Evolutionary conservation across 1,140 invertebrate species (phyloP).

Genomic region (Drosophila azteca): DNA sequence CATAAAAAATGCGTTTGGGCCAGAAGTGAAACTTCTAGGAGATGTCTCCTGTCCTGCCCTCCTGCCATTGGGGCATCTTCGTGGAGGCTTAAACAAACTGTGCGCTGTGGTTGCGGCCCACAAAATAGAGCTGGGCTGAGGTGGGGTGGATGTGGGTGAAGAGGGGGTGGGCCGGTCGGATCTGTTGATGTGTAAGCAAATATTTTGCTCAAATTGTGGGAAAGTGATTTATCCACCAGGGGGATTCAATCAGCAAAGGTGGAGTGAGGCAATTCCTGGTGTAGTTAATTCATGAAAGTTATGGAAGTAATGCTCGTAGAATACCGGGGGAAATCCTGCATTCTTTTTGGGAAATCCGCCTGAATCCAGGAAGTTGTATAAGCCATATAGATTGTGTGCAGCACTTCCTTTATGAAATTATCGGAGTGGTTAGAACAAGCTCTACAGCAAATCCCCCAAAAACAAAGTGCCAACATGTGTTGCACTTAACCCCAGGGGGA

Average conservation of each 20-base stretch:
- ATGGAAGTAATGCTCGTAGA: not conserved
- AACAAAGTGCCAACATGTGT: constrained; percentile 78
- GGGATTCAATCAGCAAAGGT: constrained; percentile 29
- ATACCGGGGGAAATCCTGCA: not conserved
- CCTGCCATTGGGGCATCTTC: constrained; percentile 21
- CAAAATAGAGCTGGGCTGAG: too few relatives aligned
- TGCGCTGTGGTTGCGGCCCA: constrained; percentile 44
- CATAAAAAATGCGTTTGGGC: constrained; percentile 75
- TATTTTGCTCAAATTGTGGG: constrained; percentile 73
- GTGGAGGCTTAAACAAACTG: constrained; percentile 72
- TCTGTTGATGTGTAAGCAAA: constrained; percentile 72
- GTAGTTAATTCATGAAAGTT: not conserved
- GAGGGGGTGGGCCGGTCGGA: not conserved
- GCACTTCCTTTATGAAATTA: constrained; percentile 33
- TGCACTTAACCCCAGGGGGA: constrained; percentile 63
- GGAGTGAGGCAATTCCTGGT: constrained; percentile 8
- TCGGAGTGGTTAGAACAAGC: constrained; percentile 48
- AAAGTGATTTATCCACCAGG: constrained; percentile 63
- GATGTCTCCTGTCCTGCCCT: constrained; percentile 20
- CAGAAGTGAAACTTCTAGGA: constrained; percentile 11
- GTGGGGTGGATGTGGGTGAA: too few relatives aligned
- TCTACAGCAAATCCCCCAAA: constrained; percentile 57
- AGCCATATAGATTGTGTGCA: constrained; percentile 4
- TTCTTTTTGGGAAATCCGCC: not conserved
- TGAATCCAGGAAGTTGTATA: constrained; percentile 9